Evolutionary conservation across 2,797 vertebrate genomes (phyloP).

Genomic region (Anomalospiza imberbis): DNA sequence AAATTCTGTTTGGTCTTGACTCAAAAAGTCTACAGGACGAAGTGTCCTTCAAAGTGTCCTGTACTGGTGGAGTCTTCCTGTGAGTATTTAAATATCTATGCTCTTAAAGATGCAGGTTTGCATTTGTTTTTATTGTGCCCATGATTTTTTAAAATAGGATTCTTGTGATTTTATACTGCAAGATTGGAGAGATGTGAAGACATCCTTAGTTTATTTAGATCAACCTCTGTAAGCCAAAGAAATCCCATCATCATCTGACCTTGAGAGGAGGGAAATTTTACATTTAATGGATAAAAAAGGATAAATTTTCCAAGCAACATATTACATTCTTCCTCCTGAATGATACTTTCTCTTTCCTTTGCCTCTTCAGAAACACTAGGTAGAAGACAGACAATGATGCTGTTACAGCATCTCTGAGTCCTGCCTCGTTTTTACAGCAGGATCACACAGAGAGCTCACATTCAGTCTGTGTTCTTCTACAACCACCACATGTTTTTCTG

Average conservation of each 20-base stretch:
- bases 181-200: background rate
- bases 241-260: background rate
- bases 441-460: background rate
- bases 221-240: background rate
- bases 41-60: background rate
- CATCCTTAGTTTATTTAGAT: background rate
- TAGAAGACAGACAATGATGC: background rate
- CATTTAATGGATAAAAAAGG: background rate
- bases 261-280: background rate
- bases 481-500: background rate
- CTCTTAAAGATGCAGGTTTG: background rate
- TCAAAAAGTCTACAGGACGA: background rate
- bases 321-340: background rate
- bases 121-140: background rate
- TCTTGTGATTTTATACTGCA: background rate
- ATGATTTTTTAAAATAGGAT: background rate
- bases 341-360: background rate
- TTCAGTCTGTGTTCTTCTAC: background rate
- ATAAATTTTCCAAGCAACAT: background rate
- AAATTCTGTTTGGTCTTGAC: background rate
- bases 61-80: background rate
- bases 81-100: background rate
- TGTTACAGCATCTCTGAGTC: background rate
- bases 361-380: background rate
- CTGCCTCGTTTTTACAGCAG: background rate